These are phyloP conservation scores for Hirtodrosophila confusa DNA, from an alignment of 2,888 invertebrate species.

Conservation along the genomic window DNA sequence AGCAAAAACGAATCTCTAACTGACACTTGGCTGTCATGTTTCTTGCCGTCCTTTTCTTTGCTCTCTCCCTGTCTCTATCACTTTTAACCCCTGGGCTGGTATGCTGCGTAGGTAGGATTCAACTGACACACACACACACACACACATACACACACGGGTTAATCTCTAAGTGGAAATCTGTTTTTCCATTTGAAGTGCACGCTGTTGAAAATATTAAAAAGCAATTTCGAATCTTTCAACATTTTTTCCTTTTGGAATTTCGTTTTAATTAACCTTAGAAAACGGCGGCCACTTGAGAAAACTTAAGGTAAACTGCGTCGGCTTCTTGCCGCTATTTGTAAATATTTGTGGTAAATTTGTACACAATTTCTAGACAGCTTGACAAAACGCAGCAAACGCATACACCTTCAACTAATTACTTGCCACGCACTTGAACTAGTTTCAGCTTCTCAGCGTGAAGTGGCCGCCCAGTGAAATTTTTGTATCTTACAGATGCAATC, in stretches of 20 bases:
- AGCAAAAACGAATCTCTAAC: constrained; percentile 4
- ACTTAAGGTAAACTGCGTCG: constrained; percentile 59
- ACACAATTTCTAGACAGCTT: constrained; percentile 43
- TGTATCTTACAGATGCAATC: constrained; percentile 30
- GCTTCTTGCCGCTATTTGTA: constrained; percentile 49
- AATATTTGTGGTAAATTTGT: constrained; percentile 66
- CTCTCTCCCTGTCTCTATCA: not conserved
- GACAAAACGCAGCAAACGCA: constrained; percentile 44
- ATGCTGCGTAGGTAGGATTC: too few species aligned
- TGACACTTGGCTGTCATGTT: constrained; percentile 39
- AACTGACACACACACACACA: constrained; percentile 17
- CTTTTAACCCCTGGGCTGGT: not conserved
- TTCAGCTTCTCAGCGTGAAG: constrained; percentile 46
- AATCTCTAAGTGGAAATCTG: constrained; percentile 75
- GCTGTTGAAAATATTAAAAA: constrained; percentile 76
- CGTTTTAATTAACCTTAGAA: constrained; percentile 65
- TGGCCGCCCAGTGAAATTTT: constrained; percentile 26
- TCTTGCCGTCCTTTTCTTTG: not conserved
- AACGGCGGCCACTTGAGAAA: constrained; percentile 44
- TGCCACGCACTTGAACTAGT: constrained; percentile 75
- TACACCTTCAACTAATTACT: constrained; percentile 65
- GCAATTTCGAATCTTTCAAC: constrained; percentile 60
- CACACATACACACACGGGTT: constrained; percentile 10
- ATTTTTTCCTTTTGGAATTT: constrained; percentile 36
- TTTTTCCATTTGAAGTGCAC: constrained; percentile 38